Base-by-base conservation (phyloP, 2,113 vertebrate genomes). In the Myrmecobius fasciatus region DNA sequence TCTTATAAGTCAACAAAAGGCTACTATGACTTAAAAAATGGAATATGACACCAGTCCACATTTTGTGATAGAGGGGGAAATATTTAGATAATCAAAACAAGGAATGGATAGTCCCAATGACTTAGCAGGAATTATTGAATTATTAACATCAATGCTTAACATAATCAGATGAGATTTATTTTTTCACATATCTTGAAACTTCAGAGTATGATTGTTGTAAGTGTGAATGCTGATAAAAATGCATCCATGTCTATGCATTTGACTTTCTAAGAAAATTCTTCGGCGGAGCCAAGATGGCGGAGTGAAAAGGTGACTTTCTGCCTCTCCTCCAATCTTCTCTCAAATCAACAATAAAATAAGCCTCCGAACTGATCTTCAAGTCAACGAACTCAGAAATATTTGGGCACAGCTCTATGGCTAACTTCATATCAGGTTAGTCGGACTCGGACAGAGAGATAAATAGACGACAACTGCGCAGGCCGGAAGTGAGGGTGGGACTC, bases 121-220 rank as follows among this genome's bases (percentile, higher is more conserved):
- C 92, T 89, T 67, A 89, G 11, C 53, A 92, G 36, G 17, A 1
- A 20, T 43, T 83, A 22, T 43, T 75, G 54, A 49, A 92, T 88
- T 25, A 89, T 8, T 10, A 92, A 53, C 25, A 54, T 31, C 31
- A 0, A 92, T 93, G 93, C 90, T 92, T 90, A 89, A 52, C 36
- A 83, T 26, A 47, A 90, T 95, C 7, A 91, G 28, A 93, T 94
- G 91, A 96, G 25, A 28, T 97, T 94, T 93, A 89, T 28, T 56
- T 48, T 49, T 89, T 52, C 5, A 9, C 8, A 25, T 7, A 11
- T 52, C 60, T 96, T 97, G 96, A 56, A 5, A 92, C 53, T 89
- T 94, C 90, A 93, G 60, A 75, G 46, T 56, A 46, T 52, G 56
- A 94, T 94, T 51, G 89, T 53, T 54, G 52, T 26, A 92, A 93